These are phyloP conservation scores for Tor tambroides DNA, from an alignment of 2,113 vertebrate genomes.

Conservation along the genomic window DNA sequence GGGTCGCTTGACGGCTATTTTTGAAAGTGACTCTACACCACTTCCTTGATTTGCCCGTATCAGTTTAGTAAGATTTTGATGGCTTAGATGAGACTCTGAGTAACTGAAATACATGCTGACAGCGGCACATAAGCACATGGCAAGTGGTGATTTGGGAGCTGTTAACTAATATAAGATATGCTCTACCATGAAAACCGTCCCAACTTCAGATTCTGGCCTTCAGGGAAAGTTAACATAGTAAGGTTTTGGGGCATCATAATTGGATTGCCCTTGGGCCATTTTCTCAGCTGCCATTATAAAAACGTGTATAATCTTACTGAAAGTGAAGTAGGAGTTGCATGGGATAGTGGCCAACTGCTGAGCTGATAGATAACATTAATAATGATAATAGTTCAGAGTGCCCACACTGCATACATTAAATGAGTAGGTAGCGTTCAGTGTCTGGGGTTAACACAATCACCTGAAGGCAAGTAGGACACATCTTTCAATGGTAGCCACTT, in stretches of 20 bases:
- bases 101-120: slow-evolving; percentile 52
- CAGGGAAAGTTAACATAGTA: slow-evolving; percentile 19
- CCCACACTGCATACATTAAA: slow-evolving; percentile 61
- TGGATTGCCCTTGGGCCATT: slow-evolving; percentile 50
- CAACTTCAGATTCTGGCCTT: slow-evolving; percentile 25
- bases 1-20: neutral
- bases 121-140: slow-evolving; percentile 8
- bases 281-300: slow-evolving; percentile 45
- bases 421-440: slow-evolving; percentile 56
- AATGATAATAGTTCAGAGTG: slow-evolving; percentile 70
- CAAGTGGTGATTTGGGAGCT: slow-evolving; percentile 23
- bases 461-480: slow-evolving; percentile 67
- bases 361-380: slow-evolving; percentile 61
- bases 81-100: slow-evolving; percentile 9
- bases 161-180: slow-evolving; percentile 56
- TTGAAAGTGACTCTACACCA: neutral
- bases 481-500: slow-evolving; percentile 74
- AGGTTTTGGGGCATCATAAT: slow-evolving; percentile 45
- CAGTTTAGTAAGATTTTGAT: neutral
- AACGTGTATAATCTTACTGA: slow-evolving; percentile 57
- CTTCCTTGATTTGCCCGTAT: neutral
- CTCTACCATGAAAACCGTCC: slow-evolving; percentile 3
- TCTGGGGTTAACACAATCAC: slow-evolving; percentile 72
- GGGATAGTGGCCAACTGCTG: slow-evolving; percentile 61
- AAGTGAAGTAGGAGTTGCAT: slow-evolving; percentile 56